Base-by-base conservation (phyloP, 2,888 invertebrate species). In the Apamea monoglypha region DNA sequence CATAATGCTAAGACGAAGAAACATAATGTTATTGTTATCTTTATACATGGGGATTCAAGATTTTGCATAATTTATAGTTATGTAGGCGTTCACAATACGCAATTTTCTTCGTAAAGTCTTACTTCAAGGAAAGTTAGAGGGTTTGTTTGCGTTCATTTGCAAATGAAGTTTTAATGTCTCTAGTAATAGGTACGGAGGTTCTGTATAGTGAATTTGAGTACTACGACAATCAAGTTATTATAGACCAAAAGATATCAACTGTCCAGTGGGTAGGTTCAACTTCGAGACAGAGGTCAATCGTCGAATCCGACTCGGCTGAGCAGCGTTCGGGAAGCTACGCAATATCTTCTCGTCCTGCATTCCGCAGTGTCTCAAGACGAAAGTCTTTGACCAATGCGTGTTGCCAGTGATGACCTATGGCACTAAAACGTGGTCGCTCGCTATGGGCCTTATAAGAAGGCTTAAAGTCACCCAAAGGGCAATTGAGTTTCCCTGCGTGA, bases 1-100 rank as follows among this genome's bases (percentile, higher is more conserved):
- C 66, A 79, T 81, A 81, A 81, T 81, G 61, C 12, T 84, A 29
- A 84, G 71, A 81, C 61, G 67, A 40, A 84, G 29, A 71, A 76
- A 78, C 79, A 53, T 81, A 66, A 78, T 40, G 64, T 70, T 83
- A 56, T 56, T 68, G 76, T 76, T 80, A 69, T 70, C 79, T 81
- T 78, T 84, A 78, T 84, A 71, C 79, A 67, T 50, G 44, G 16
- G 6, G 44, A 75, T 75, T 69, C 47, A 50, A 32, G 67, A 44
- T 61, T 81, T 59, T 67, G 70, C 66, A 81, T 81, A 84, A 84
- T 78, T 71, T 36, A 18, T 36, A 36, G 36, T 36, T 84, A 14
- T 53, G 44, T 80, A 83, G 36, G 44, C 83, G 21, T 63, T 29
- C 32, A 59, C 16, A 61, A 36, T 36, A 68, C 18, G 44, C 40